Evolutionary conservation across 2,113 vertebrate genomes (phyloP), one percentile per base, ranked within the genome.

Genomic region (Mungos mungo): DNA sequence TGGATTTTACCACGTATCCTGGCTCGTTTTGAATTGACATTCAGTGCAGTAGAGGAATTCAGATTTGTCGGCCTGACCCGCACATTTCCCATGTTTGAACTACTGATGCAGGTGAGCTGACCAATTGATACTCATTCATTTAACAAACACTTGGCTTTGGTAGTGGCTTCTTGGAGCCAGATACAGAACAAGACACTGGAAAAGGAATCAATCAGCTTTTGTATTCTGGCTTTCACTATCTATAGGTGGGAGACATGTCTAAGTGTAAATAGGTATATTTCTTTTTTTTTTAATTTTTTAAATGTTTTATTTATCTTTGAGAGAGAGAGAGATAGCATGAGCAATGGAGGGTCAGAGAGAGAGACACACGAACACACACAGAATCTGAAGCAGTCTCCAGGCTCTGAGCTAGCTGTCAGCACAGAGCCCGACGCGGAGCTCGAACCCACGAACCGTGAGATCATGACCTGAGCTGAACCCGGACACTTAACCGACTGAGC

Each of bases 1-100:
- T 89, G 47, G 41, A 96, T 82, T 96, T 93, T 94, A 47, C 18
- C 25, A 65, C 79, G 33, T 74, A 23, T 68, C 27, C 45, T 96
- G 0, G 60, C 47, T 68, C 47, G 80, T 97, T 96, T 60, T 52
- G 50, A 95, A 71, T n/a, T 69, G 29, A 35, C 45, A 60, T 74
- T 69, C 15, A 66, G 5, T 71, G 35, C 7, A 85, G 9, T 21
- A 60, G 19, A 88, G 29, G 66, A n/a, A 57, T 92, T 94, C 15
- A 38, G 7, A 60, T 85, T 71, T 87, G 25, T 93, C 65, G 23
- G 8, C 25, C 47, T 45, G 47, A 90, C 63, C 65, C 65, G 69
- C 27, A 11, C 14, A 41, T 54, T 76, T 47, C 69, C 10, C 66
- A 3, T 90, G 18, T 25, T 92, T 63, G 60, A 80, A 27, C 14